phyloP scores from a whole-genome alignment of 2,113 vertebrate species.

The Eleginops maclovinus region DNA sequence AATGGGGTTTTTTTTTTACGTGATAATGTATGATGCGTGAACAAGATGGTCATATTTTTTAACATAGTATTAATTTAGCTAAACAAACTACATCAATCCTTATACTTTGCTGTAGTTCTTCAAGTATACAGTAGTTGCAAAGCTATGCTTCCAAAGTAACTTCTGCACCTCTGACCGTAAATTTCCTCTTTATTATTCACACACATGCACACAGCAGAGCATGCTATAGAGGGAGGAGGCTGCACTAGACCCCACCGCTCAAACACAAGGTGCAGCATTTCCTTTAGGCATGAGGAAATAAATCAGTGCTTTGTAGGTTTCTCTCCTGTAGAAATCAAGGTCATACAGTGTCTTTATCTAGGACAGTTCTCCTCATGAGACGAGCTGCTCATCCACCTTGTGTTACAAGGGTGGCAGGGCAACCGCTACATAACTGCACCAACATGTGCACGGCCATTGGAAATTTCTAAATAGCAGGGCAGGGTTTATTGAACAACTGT shows the following conservation, averaged over 20 bases:
- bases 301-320: constrained; percentile 60
- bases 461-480: constrained; percentile 11
- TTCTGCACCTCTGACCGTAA: too few species aligned
- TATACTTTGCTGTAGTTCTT: too few species aligned
- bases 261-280: constrained; percentile 22
- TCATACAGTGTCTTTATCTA: constrained; percentile 66
- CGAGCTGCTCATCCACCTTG: constrained; percentile 45
- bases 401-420: constrained; percentile 17
- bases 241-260: constrained; percentile 27
- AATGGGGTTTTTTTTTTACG: too few species aligned
- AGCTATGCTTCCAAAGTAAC: too few species aligned
- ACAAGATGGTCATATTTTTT: too few species aligned
- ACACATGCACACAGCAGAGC: too few species aligned
- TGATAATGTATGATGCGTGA: too few species aligned
- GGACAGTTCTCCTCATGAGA: constrained; percentile 68
- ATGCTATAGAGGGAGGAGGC: constrained; percentile 35
- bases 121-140: too few species aligned
- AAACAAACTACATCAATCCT: too few species aligned
- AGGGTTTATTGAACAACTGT: not conserved
- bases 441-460: too few species aligned
- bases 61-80: too few species aligned
- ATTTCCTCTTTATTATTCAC: too few species aligned
- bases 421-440: not conserved
- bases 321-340: constrained; percentile 67
- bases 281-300: constrained; percentile 51